Percentiles rank a stretch among this genome's conserved stretches.
These are phyloP conservation scores for Siniperca scherzeri DNA, from an alignment of 2,797 vertebrate species.

Conservation along the genomic window DNA sequence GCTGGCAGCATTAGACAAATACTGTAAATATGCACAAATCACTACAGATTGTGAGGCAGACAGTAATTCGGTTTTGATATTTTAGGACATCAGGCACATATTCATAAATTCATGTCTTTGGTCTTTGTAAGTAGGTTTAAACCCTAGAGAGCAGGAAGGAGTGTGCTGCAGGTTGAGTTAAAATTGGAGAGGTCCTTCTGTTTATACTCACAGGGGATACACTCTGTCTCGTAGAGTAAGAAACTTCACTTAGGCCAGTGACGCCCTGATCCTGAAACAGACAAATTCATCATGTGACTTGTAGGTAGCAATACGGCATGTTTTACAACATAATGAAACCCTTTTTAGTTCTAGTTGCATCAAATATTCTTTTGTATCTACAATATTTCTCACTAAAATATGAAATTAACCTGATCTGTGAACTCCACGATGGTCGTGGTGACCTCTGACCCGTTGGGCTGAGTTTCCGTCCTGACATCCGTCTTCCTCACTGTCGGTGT, in stretches of 20 bases:
- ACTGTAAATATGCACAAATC: neutral
- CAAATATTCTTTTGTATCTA: neutral
- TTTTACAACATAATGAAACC: neutral
- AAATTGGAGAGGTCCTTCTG: slow-evolving; percentile 42
- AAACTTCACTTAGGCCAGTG: slow-evolving; percentile 77
- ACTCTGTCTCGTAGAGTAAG: slow-evolving; percentile 82
- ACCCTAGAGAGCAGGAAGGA: slow-evolving; percentile 33
- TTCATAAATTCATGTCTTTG: slow-evolving; percentile 25
- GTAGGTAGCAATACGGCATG: no score
- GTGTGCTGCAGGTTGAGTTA: slow-evolving; percentile 45
- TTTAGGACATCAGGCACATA: slow-evolving; percentile 20
- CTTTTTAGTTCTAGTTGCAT: neutral
- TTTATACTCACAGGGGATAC: slow-evolving; percentile 86
- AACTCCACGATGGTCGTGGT: slow-evolving; percentile 86
- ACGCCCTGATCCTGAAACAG: slow-evolving; percentile 84
- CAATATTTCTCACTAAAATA: neutral
- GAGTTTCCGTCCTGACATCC: slow-evolving; percentile 86
- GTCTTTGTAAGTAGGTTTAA: slow-evolving; percentile 60
- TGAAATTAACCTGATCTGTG: slow-evolving; percentile 86
- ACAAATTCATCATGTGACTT: neutral
- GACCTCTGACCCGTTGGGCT: slow-evolving; percentile 88
- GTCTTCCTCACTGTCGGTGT: slow-evolving; percentile 86
- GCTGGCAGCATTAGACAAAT: slow-evolving; percentile 14
- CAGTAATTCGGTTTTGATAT: neutral
- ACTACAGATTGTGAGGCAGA: neutral